Conservation (phyloP, 2,797 vertebrate species). For the Bryconaethiops microstoma region DNA sequence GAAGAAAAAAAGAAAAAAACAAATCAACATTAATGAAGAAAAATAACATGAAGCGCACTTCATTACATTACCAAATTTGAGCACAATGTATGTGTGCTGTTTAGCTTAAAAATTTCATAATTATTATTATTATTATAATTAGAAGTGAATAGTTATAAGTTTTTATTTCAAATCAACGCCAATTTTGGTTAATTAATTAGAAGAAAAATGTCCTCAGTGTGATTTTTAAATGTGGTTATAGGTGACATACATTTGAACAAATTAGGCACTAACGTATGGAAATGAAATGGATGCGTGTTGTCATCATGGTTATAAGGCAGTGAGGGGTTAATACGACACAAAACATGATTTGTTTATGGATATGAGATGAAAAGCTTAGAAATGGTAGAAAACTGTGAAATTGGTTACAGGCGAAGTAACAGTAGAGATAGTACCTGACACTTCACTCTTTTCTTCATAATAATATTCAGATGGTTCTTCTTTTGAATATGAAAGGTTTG, state of each 20-base stretch:
- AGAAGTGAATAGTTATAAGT: too few relatives aligned
- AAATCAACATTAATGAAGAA: slow-evolving; percentile 7
- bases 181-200: background rate
- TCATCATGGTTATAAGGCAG: slow-evolving; percentile 5
- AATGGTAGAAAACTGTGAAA: slow-evolving; percentile 13
- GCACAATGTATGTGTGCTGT: background rate
- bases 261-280: background rate
- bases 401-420: slow-evolving; percentile 32
- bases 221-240: background rate
- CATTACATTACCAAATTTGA: background rate
- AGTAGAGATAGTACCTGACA: slow-evolving; percentile 66
- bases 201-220: background rate
- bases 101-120: background rate
- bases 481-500: slow-evolving; percentile 59
- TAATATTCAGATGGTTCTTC: slow-evolving; percentile 65
- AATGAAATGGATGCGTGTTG: background rate
- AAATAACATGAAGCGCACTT: background rate
- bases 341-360: background rate
- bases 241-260: background rate
- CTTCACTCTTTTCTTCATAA: slow-evolving; percentile 67
- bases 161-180: too few relatives aligned
- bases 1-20: slow-evolving; percentile 8
- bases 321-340: slow-evolving; percentile 14
- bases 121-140: background rate
- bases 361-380: slow-evolving; percentile 4